Evolutionary conservation across 2,113 vertebrate species (phyloP).

Genomic region (Egretta garzetta): DNA sequence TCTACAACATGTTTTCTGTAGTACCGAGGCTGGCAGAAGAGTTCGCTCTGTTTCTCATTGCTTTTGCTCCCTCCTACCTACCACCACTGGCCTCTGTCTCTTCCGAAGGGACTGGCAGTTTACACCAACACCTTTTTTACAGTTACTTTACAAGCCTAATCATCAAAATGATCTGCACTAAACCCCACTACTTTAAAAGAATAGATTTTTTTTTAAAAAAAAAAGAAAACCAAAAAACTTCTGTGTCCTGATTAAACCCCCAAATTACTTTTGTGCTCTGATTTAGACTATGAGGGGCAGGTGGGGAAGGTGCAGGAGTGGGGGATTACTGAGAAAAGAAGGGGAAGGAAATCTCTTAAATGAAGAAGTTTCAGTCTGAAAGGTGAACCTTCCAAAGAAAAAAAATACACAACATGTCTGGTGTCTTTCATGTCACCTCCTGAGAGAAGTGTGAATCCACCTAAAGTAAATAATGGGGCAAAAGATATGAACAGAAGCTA

Average conservation of each 20-base stretch:
- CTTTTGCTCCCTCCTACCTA: background rate
- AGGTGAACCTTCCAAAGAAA: background rate
- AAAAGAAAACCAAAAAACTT: background rate
- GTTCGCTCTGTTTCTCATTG: background rate
- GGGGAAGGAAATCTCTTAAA: background rate
- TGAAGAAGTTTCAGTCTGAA: background rate
- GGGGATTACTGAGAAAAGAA: background rate
- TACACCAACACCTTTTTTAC: background rate
- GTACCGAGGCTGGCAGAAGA: background rate
- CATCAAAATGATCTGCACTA: background rate
- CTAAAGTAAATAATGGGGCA: background rate
- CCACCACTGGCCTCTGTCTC: background rate
- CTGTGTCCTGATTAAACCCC: background rate
- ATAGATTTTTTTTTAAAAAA: background rate
- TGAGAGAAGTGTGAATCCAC: background rate
- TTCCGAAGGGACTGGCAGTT: background rate
- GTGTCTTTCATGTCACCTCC: background rate
- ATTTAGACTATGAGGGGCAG: background rate
- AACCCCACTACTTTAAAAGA: background rate
- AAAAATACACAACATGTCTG: background rate
- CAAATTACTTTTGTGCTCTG: background rate
- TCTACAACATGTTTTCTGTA: background rate
- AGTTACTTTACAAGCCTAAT: background rate
- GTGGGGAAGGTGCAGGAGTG: background rate
- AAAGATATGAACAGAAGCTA: background rate